Percentiles rank a stretch among this genome's conserved stretches.
Evolutionary conservation across 2,888 invertebrate genomes (phyloP).

Genomic region (Tortrix viridana): DNA sequence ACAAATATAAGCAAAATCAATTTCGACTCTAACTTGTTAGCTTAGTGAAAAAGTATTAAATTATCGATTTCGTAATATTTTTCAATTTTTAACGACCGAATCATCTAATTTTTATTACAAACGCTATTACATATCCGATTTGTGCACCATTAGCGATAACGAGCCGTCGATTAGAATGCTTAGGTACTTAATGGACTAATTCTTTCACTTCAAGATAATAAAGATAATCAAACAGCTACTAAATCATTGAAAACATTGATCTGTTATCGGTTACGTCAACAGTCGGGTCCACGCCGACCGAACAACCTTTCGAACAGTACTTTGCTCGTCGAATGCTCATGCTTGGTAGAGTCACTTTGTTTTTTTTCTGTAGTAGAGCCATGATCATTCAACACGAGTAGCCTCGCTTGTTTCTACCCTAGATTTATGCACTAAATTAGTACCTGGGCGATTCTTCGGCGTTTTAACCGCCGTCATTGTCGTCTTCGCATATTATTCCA

Average conservation of each 20-base stretch:
- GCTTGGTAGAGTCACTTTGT: background rate
- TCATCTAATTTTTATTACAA: constrained; percentile 12
- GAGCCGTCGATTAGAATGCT: constrained; percentile 29
- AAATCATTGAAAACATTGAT: constrained; percentile 36
- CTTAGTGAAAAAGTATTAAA: background rate
- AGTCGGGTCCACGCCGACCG: constrained; percentile 13
- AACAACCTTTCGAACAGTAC: background rate
- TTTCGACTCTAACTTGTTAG: background rate
- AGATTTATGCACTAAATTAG: too few species aligned
- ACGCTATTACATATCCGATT: constrained; percentile 24
- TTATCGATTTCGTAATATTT: background rate
- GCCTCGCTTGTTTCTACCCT: too few species aligned
- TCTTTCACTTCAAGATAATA: constrained; percentile 32
- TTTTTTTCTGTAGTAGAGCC: background rate
- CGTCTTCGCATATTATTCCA: too few species aligned
- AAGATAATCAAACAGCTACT: constrained; percentile 35
- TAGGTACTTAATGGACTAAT: constrained; percentile 32
- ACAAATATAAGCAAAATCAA: background rate
- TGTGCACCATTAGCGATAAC: constrained; percentile 28
- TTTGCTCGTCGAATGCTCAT: background rate
- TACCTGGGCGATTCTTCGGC: too few species aligned
- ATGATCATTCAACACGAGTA: background rate
- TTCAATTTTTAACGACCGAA: constrained; percentile 16
- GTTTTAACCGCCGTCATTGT: too few species aligned
- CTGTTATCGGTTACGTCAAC: constrained; percentile 36